Percentiles rank a stretch among this genome's conserved stretches.
These are phyloP conservation scores for Myotis daubentonii DNA, from an alignment of 2,797 vertebrate genomes.

Conservation along the genomic window DNA sequence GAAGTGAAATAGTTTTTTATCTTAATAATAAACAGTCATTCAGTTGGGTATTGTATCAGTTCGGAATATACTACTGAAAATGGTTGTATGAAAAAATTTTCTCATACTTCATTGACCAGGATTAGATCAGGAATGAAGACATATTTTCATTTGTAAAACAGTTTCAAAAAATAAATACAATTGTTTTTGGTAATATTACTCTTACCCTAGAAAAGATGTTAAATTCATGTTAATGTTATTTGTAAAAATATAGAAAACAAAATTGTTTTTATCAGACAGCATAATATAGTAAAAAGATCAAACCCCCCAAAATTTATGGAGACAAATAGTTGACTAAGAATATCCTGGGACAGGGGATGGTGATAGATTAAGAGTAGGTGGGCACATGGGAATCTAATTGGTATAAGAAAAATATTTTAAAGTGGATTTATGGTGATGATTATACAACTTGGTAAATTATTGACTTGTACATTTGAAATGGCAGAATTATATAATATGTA, in stretches of 20 bases:
- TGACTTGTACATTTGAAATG: not conserved
- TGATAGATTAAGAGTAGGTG: not conserved
- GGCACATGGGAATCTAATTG: not conserved
- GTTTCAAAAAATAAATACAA: not conserved
- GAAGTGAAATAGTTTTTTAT: not conserved
- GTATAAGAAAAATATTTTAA: not conserved
- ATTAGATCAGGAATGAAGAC: conserved; percentile 16
- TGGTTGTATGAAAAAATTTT: not conserved
- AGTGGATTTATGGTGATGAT: not conserved
- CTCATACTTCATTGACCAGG: not conserved
- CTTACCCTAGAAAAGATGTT: not conserved
- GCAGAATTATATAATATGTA: not conserved
- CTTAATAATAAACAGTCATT: not conserved
- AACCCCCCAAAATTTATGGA: not conserved
- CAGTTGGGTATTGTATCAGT: not conserved
- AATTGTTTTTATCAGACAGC: not conserved
- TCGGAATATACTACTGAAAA: not conserved
- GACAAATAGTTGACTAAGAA: not conserved
- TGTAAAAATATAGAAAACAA: not conserved
- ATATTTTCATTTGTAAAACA: not conserved
- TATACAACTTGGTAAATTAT: not conserved
- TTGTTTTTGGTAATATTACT: not conserved
- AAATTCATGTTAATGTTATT: not conserved
- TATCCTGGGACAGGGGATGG: not conserved
- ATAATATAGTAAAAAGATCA: not conserved